These are phyloP conservation scores for Odontamblyopus rebecca DNA, from an alignment of 2,797 vertebrate genomes.

Conservation along the genomic window DNA sequence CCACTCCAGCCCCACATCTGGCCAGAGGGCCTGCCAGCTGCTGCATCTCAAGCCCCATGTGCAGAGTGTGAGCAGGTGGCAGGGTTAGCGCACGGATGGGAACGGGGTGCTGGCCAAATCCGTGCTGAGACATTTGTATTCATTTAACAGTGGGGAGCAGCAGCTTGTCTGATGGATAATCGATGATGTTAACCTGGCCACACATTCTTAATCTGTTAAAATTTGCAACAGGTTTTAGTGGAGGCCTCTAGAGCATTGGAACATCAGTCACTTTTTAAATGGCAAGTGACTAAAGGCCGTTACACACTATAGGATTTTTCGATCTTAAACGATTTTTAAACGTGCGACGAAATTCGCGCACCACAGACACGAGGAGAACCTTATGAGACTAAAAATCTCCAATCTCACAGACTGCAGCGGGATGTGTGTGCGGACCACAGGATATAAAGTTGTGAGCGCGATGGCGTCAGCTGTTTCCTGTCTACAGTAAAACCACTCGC, in stretches of 20 bases:
- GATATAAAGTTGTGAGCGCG: too few species aligned
- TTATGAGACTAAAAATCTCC: too few species aligned
- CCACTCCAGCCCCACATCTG: slow-evolving; percentile 46
- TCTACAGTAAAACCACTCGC: too few species aligned
- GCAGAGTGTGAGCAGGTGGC: slow-evolving; percentile 40
- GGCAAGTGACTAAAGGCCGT: not conserved
- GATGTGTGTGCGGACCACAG: too few species aligned
- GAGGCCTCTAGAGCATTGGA: not conserved
- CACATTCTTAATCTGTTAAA: slow-evolving; percentile 46
- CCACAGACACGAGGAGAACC: too few species aligned
- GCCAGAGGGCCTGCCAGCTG: slow-evolving; percentile 42
- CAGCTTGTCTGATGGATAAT: slow-evolving; percentile 15
- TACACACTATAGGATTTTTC: too few species aligned
- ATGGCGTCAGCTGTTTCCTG: too few species aligned
- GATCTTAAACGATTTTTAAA: too few species aligned
- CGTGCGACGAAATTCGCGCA: too few species aligned
- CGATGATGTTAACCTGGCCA: slow-evolving; percentile 30
- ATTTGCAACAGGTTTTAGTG: slow-evolving; percentile 15
- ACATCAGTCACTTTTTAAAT: not conserved
- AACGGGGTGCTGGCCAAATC: slow-evolving; percentile 23
- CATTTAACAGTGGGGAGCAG: slow-evolving; percentile 26
- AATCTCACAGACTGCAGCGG: too few species aligned
- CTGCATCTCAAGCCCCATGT: slow-evolving; percentile 17
- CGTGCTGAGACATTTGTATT: slow-evolving; percentile 45
- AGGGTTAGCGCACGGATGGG: slow-evolving; percentile 30